These are phyloP conservation scores for Lichenostomus cassidix DNA, from an alignment of 2,113 vertebrate genomes.

Conservation along the genomic window DNA sequence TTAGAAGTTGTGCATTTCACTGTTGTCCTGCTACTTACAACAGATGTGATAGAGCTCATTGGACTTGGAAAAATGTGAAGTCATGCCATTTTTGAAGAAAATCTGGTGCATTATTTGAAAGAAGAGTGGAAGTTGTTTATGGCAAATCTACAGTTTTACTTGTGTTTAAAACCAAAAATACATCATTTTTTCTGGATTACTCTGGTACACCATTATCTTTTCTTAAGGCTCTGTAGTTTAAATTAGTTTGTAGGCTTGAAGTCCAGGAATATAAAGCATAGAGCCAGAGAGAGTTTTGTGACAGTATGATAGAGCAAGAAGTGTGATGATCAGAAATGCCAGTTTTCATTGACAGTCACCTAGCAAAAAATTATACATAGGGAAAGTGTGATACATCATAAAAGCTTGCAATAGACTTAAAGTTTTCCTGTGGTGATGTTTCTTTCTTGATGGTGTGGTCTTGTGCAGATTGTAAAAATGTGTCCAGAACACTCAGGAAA, in stretches of 20 bases:
- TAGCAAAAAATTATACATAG: not conserved
- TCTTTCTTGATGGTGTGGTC: not conserved
- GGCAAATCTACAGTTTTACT: not conserved
- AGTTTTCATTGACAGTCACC: not conserved
- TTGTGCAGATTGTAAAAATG: not conserved
- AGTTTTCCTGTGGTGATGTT: not conserved
- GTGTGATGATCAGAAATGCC: not conserved
- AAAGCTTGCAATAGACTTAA: not conserved
- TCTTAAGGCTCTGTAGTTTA: not conserved
- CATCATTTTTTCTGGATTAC: not conserved
- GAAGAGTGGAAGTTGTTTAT: not conserved
- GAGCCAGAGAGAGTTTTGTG: not conserved
- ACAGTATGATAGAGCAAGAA: not conserved
- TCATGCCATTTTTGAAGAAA: not conserved
- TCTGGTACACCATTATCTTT: not conserved
- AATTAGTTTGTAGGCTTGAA: not conserved
- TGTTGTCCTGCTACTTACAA: not conserved
- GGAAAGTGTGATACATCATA: not conserved
- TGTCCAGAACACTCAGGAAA: not conserved
- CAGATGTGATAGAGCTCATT: not conserved
- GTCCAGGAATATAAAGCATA: not conserved
- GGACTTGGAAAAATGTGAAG: not conserved
- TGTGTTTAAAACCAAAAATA: not conserved
- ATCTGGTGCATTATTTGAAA: not conserved
- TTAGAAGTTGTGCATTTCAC: not conserved